Evolutionary conservation across 2,888 invertebrate genomes (phyloP).

Genomic region (Drosophila tripunctata): DNA sequence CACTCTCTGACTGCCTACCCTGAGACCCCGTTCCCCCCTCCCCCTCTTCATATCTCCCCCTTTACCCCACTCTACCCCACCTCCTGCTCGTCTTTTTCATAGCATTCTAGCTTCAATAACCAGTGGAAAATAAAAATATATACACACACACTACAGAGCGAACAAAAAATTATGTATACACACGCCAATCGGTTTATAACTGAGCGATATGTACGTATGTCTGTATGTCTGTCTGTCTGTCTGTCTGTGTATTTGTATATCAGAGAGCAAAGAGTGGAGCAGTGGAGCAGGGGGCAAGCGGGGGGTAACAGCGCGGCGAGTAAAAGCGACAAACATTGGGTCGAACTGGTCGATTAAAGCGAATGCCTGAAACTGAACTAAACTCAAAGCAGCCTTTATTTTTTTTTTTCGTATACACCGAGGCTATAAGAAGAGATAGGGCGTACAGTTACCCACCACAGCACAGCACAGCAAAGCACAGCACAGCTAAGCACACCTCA

Average conservation of each 20-base stretch:
- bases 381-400: conserved; percentile 24
- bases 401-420: too few relatives aligned
- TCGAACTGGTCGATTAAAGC: conserved; percentile 58
- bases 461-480: too few relatives aligned
- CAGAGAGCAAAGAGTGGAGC: background rate
- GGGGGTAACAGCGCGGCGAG: too few relatives aligned
- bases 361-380: conserved; percentile 39
- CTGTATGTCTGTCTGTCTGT: conserved; percentile 8
- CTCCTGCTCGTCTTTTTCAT: background rate
- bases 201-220: conserved; percentile 26
- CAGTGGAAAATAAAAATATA: conserved; percentile 15
- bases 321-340: conserved; percentile 55
- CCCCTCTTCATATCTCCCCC: background rate
- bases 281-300: background rate
- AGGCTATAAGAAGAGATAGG: background rate
- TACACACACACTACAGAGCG: conserved; percentile 13
- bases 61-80: background rate
- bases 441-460: conserved; percentile 21
- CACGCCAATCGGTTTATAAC: conserved; percentile 66
- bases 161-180: conserved; percentile 68
- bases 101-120: conserved; percentile 48
- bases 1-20: too few relatives aligned
- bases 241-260: conserved; percentile 19
- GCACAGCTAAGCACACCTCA: background rate
- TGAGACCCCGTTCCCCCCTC: background rate